Conservation (phyloP, 2,797 vertebrate genomes). For the Sparidentex hasta region DNA sequence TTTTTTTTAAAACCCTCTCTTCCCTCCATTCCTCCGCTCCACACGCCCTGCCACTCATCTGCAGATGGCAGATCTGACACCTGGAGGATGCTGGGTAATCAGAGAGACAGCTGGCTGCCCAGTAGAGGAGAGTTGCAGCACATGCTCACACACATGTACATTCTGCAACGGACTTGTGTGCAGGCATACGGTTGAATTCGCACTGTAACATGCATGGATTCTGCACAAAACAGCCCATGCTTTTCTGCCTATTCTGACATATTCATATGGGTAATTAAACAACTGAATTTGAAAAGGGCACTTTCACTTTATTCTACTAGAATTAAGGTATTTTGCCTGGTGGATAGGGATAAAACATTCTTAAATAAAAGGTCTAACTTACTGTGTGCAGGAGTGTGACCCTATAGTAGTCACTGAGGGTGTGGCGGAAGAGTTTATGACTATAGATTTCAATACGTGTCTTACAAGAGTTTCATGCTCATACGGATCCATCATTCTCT, state of each 20-base stretch:
- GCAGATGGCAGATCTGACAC: conserved; percentile 77
- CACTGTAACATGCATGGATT: background rate
- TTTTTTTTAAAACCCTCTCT: background rate
- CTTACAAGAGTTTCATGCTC: conserved; percentile 11
- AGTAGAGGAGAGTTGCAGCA: conserved; percentile 25
- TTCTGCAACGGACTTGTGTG: background rate
- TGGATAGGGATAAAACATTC: background rate
- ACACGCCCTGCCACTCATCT: conserved; percentile 69
- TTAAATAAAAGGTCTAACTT: background rate
- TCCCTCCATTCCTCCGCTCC: conserved; percentile 58
- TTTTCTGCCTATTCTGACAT: background rate
- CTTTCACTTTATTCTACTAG: no score
- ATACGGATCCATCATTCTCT: background rate
- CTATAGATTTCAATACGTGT: background rate
- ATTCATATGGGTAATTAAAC: background rate
- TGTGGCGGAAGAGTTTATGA: conserved; percentile 12
- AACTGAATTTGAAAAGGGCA: background rate
- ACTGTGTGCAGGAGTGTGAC: conserved; percentile 2
- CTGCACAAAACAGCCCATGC: background rate
- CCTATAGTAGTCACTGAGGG: background rate
- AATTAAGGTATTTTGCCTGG: background rate
- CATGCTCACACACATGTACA: conserved; percentile 12
- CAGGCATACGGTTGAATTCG: background rate
- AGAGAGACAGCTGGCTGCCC: conserved; percentile 72
- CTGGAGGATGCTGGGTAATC: conserved; percentile 78